Base-by-base conservation (phyloP, 1,140 invertebrate genomes). In the Tribolium madens region DNA sequence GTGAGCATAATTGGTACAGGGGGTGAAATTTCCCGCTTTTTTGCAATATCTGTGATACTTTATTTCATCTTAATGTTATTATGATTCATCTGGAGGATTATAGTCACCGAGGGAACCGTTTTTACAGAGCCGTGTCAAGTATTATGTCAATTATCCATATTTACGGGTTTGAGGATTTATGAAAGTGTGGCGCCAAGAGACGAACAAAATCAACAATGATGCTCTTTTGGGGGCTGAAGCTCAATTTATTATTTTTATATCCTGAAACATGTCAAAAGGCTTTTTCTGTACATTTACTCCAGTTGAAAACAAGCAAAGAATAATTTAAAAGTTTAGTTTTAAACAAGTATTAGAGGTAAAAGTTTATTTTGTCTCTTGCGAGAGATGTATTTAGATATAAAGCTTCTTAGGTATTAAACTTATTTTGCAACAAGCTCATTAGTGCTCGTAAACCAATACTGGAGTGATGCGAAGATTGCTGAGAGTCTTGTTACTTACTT, bases 61-160 rank as follows among this genome's bases (percentile, higher is more conserved):
- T 64, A 12, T 64, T 64, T 31, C 31, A 64, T 64, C 21, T 64
- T 64, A n/a, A 57, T 33, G 26, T 12, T 33, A n/a, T 33, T 64
- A 64, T 64, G 57, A 64, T 64, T 33, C 57, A 64, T 33, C 14
- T 12, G 21, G 12, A 64, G 31, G 57, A 33, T 33, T 64, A 64
- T 64, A 64, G 57, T 14, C 57, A 64, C 18, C 57, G 9, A 21
- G 57, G 57, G 57, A 64, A 33, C 26, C 57, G 21, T 64, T 64
- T 64, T 64, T 64, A 9, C 57, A 33, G 31, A 3, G 31, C 12
- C 12, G 26, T 64, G 57, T 33, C 57, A 64, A 64, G 57, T 64
- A 64, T 64, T 64, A 64, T 18, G 57, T 64, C 57, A 64, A 64
- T 64, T 64, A 64, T 33, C 57, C 36, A 64, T 64, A 64, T 64